Evolutionary conservation across 2,888 invertebrate species (phyloP).

Genomic region (Callimorpha dominula): DNA sequence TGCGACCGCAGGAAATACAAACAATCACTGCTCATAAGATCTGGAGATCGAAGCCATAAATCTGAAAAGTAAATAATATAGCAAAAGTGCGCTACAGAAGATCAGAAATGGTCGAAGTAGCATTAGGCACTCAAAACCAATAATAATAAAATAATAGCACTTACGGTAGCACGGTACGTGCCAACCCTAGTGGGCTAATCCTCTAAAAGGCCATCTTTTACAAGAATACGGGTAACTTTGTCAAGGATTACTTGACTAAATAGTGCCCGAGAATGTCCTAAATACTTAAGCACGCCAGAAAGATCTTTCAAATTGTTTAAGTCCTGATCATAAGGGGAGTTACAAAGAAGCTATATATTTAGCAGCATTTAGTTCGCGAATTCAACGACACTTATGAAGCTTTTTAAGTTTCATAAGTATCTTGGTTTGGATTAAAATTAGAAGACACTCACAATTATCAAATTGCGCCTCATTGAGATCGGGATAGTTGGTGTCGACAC

Average conservation of each 20-base stretch:
- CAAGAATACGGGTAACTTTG: conserved; percentile 15
- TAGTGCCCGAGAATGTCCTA: background rate
- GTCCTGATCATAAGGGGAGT: background rate
- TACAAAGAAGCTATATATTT: background rate
- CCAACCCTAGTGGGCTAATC: conserved; percentile 13
- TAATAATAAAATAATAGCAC: no score
- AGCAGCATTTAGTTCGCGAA: background rate
- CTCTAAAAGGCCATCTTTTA: conserved; percentile 23
- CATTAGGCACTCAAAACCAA: no score
- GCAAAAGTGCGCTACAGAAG: no score
- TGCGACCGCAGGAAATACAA: no score
- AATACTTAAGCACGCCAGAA: conserved; percentile 3
- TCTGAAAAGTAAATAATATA: no score
- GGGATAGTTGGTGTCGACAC: background rate
- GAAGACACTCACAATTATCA: background rate
- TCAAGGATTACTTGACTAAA: conserved; percentile 29
- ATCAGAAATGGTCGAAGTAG: no score
- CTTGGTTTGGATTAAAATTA: background rate
- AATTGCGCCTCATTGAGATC: background rate
- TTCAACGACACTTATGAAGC: background rate
- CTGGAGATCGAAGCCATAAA: no score
- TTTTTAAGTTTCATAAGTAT: background rate
- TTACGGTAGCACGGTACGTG: background rate
- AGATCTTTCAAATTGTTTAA: background rate
- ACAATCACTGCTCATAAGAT: no score